phyloP scores from a whole-genome alignment of 2,888 invertebrate species.

The Lordiphosa fenestrarum region DNA sequence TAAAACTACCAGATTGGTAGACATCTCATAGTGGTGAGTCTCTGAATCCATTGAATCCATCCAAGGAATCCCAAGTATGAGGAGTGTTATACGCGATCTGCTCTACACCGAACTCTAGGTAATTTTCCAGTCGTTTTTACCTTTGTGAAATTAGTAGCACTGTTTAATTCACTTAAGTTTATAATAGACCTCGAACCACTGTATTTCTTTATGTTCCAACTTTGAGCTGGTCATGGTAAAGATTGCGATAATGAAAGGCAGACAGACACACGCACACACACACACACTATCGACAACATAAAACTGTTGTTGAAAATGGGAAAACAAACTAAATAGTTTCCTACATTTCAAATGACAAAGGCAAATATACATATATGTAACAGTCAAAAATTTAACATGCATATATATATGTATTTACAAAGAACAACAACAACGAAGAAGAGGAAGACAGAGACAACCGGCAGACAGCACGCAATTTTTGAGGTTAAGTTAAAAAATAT shows the following conservation, averaged over 20 bases:
- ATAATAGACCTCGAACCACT: constrained; percentile 30
- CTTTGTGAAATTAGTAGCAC: too few species aligned
- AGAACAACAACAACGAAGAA: constrained; percentile 27
- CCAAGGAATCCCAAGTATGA: too few species aligned
- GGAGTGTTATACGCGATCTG: too few species aligned
- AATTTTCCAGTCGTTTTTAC: too few species aligned
- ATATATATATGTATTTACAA: constrained; percentile 18
- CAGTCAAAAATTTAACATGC: constrained; percentile 58
- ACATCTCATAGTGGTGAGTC: too few species aligned
- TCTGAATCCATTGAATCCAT: too few species aligned
- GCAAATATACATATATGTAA: constrained; percentile 18
- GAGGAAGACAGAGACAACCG: constrained; percentile 29
- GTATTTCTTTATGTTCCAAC: constrained; percentile 32
- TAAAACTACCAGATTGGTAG: too few species aligned
- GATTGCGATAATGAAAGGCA: constrained; percentile 39
- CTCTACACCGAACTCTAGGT: too few species aligned
- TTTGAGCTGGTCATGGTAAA: constrained; percentile 72
- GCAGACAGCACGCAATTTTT: constrained; percentile 53
- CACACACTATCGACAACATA: constrained; percentile 40
- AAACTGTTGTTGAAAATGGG: constrained; percentile 31
- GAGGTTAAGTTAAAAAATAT: constrained; percentile 70
- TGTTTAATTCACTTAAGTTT: neutral
- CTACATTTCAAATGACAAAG: constrained; percentile 12
- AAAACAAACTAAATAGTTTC: constrained; percentile 28
- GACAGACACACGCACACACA: constrained; percentile 23